Evolutionary conservation across 64 coral and sea anemone species (phyloP), one percentile per base, ranked within the genome.

Genomic region (Cladopsammia gracilis): DNA sequence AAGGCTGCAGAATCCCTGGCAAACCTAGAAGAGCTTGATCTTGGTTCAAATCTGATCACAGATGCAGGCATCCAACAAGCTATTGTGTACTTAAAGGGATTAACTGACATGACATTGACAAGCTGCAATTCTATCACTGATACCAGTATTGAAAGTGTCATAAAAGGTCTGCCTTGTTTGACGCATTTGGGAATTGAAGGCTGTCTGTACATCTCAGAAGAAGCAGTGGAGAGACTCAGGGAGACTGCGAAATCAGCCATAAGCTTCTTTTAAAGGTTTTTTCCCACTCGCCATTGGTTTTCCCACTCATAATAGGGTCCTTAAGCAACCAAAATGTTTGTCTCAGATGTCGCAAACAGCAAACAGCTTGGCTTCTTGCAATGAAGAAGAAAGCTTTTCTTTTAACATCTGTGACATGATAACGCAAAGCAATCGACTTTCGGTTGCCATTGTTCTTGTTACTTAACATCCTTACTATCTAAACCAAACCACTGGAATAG

Each of bases 161-260:
- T 98, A 7, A 90, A 82, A 10, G 86, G 67, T 14, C 70, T 98
- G 23, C 96, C 96, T 82, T 89, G 89, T 74, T 69, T 98, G 75
- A 95, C 93, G 18, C 96, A 98, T 93, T 70, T 98, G 50, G 96
- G 96, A 62, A 93, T 98, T 70, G 96, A 98, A 85, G 89, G 87
- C 25, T 98, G 96, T 70, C 57, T 75, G 2, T 42, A 90, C 69
- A 89, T 98, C 65, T 81, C 96, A 48, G 85, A 95, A 16, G 71
- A 89, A 16, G 69, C 82, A 58, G 81, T 98, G 73, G 94, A 95
- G 18, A 86, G 70, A 74, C 90, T 98, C 25, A 72, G 87, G 72
- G 79, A 98, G 51, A 87, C 79, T 75, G 62, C 70, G 26, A 90
- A 78, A 51, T 91, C 94, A 52, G 72, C 93, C 19, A 87, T 98